Evolutionary conservation across 2,888 invertebrate genomes (phyloP).

Genomic region (Nomada hirtipes): DNA sequence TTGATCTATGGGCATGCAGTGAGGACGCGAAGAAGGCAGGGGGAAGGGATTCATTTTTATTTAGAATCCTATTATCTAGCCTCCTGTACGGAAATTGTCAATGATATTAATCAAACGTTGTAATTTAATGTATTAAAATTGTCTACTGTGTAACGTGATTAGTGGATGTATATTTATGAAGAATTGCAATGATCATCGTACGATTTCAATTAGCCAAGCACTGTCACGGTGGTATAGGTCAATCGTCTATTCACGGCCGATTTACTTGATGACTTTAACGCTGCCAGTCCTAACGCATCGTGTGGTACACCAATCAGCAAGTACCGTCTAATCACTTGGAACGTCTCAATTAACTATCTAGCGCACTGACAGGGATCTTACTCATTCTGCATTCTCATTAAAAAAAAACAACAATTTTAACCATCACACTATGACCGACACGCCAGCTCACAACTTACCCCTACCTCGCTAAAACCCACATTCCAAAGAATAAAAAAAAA

Average conservation of each 20-base stretch:
- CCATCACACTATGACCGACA: too few species aligned
- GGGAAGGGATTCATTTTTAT: neutral
- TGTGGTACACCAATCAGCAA: neutral
- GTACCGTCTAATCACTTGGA: neutral
- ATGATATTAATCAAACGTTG: too few species aligned
- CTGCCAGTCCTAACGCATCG: neutral
- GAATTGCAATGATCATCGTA: neutral
- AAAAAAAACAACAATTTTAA: neutral
- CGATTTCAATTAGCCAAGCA: neutral
- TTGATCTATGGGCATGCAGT: conserved; percentile 8
- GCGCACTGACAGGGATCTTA: neutral
- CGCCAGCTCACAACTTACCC: neutral
- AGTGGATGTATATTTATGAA: too few species aligned
- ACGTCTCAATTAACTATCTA: conserved; percentile 6
- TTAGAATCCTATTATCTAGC: too few species aligned
- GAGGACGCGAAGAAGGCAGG: neutral
- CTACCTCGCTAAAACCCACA: neutral
- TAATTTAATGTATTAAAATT: too few species aligned
- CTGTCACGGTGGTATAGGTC: conserved; percentile 4
- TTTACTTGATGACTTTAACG: conserved; percentile 5
- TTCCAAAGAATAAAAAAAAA: neutral
- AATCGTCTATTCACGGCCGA: conserved; percentile 20
- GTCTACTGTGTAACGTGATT: too few species aligned
- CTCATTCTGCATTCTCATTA: neutral
- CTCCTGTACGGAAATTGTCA: too few species aligned